Percentiles rank a stretch among this genome's conserved stretches.
phyloP scores from a whole-genome alignment of 2,888 invertebrate genomes.

The Drosophila rubida region DNA sequence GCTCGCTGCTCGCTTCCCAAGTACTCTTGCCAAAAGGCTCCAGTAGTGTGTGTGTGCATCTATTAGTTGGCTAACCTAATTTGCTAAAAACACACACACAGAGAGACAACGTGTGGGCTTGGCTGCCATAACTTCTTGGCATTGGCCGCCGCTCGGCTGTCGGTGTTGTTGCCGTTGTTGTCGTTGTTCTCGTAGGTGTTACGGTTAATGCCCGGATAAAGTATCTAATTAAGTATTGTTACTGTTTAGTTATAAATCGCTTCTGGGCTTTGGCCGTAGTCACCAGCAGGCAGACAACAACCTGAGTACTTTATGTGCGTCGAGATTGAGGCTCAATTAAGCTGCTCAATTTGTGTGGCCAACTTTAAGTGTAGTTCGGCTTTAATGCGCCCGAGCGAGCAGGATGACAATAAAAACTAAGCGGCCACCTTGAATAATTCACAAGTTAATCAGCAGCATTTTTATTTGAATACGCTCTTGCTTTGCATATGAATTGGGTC shows the following conservation, averaged over 20 bases:
- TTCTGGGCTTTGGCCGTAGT: slow-evolving; percentile 28
- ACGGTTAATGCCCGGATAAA: slow-evolving; percentile 69
- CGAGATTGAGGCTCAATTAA: slow-evolving; percentile 9
- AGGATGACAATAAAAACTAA: not conserved
- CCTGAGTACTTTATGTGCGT: slow-evolving; percentile 29
- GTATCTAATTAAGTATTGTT: slow-evolving; percentile 70
- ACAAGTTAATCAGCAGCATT: not conserved
- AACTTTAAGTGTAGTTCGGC: slow-evolving; percentile 16
- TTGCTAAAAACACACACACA: slow-evolving; percentile 59
- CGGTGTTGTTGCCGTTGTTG: slow-evolving; percentile 5
- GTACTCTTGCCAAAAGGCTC: slow-evolving; percentile 17
- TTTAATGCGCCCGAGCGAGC: slow-evolving; percentile 4
- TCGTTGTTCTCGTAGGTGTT: slow-evolving; percentile 63
- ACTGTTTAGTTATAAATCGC: slow-evolving; percentile 61
- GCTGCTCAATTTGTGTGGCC: slow-evolving; percentile 8
- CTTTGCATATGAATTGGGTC: slow-evolving; percentile 1
- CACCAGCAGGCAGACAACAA: not conserved
- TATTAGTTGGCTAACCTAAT: slow-evolving; percentile 73
- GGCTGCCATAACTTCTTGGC: slow-evolving; percentile 67
- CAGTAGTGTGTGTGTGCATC: slow-evolving; percentile 40
- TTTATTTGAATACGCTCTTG: not conserved
- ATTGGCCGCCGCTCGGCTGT: slow-evolving; percentile 28
- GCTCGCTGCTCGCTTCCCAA: not conserved
- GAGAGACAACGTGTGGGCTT: slow-evolving; percentile 13
- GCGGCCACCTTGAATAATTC: not conserved